phyloP scores from a whole-genome alignment of 2,888 invertebrate genomes.

The Drosophila basisetae region DNA sequence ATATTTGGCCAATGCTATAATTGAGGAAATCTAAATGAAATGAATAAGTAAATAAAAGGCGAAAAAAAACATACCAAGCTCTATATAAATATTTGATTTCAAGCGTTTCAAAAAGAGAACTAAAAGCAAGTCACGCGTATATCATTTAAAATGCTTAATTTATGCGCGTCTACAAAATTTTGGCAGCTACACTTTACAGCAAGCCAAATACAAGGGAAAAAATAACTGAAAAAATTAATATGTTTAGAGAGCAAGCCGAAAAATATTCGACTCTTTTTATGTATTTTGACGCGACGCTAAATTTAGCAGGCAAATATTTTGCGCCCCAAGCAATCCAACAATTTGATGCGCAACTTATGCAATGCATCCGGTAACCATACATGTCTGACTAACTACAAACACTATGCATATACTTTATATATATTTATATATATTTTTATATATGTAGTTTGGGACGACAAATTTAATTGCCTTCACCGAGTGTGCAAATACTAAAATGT shows the following conservation, averaged over 20 bases:
- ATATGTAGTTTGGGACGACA: constrained; percentile 42
- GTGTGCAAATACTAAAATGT: constrained; percentile 15
- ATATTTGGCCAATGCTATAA: constrained; percentile 68
- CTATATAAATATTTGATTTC: constrained; percentile 54
- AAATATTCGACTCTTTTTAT: constrained; percentile 59
- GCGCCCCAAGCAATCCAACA: constrained; percentile 44
- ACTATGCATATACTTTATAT: neutral
- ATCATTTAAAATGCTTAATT: constrained; percentile 67
- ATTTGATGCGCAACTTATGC: constrained; percentile 68
- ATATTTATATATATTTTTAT: neutral
- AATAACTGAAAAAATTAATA: constrained; percentile 18
- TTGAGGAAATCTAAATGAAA: constrained; percentile 52
- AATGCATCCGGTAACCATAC: constrained; percentile 69
- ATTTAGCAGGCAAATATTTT: constrained; percentile 78
- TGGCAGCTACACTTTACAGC: constrained; percentile 69
- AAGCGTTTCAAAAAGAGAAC: constrained; percentile 30
- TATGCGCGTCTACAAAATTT: constrained; percentile 58
- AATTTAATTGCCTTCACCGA: constrained; percentile 64
- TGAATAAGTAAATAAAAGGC: constrained; percentile 4
- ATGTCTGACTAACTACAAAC: constrained; percentile 2
- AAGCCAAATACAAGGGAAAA: constrained; percentile 20
- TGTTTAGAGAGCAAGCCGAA: constrained; percentile 51
- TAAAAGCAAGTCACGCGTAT: constrained; percentile 54
- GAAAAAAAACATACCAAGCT: constrained; percentile 6
- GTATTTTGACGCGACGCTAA: constrained; percentile 76